These are phyloP conservation scores for Leucophora obtusa DNA, from an alignment of 2,888 invertebrate genomes.

Conservation along the genomic window DNA sequence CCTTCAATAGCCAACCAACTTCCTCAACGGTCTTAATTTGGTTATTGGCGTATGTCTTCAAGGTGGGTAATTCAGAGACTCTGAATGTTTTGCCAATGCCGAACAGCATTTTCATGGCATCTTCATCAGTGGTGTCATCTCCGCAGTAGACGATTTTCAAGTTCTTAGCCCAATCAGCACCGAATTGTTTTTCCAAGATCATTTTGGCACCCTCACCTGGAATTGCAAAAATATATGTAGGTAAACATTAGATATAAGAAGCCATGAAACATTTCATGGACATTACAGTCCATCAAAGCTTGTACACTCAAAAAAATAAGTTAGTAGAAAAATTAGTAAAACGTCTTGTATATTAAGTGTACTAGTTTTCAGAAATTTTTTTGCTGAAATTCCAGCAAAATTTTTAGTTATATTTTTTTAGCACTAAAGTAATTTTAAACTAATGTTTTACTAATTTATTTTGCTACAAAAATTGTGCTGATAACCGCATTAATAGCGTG, in stretches of 20 bases:
- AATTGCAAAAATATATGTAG: background rate
- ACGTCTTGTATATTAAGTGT: too few relatives aligned
- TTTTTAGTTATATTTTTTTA: too few relatives aligned
- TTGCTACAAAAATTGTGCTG: too few relatives aligned
- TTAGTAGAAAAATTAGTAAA: too few relatives aligned
- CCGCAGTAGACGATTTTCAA: slow-evolving; percentile 91
- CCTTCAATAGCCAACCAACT: slow-evolving; percentile 85
- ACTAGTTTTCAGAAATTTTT: too few relatives aligned
- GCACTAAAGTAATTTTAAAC: too few relatives aligned
- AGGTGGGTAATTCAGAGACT: slow-evolving; percentile 84
- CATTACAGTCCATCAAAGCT: too few relatives aligned
- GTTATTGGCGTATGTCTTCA: slow-evolving; percentile 85
- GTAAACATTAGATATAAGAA: background rate
- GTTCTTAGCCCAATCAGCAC: slow-evolving; percentile 87
- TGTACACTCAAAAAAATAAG: too few relatives aligned
- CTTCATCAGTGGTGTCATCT: slow-evolving; percentile 93
- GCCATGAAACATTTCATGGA: too few relatives aligned
- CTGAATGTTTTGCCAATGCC: slow-evolving; percentile 86
- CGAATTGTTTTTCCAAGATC: slow-evolving; percentile 86
- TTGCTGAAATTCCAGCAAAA: too few relatives aligned
- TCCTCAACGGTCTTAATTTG: slow-evolving; percentile 87
- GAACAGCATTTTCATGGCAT: slow-evolving; percentile 87
- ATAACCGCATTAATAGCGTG: too few relatives aligned
- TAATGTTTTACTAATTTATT: too few relatives aligned
- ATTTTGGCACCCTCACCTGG: slow-evolving; percentile 85